Conservation (phyloP, 2,113 vertebrate species). For the Lates calcarifer region DNA sequence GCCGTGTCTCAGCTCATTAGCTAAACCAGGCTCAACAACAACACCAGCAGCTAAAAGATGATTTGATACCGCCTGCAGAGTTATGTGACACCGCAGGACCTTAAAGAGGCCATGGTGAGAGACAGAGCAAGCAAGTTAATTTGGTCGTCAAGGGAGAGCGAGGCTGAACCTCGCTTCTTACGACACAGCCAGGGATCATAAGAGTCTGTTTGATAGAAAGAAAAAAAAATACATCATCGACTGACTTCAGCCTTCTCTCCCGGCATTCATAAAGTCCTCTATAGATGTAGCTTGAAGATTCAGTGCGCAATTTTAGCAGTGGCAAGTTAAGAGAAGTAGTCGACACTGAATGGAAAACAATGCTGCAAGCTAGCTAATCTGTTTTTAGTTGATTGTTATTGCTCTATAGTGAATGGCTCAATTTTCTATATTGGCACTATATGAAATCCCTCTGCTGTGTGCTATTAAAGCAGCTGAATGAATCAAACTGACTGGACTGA, state of each 20-base stretch:
- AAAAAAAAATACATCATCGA: constrained; percentile 30
- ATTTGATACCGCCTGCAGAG: constrained; percentile 68
- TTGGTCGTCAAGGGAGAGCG: constrained; percentile 46
- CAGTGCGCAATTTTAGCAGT: constrained; percentile 20
- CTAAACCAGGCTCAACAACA: constrained; percentile 68
- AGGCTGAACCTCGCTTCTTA: constrained; percentile 16
- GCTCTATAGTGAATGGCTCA: constrained; percentile 3
- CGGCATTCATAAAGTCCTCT: constrained; percentile 1
- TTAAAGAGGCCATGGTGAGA: constrained; percentile 54
- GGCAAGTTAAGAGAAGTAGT: constrained; percentile 31
- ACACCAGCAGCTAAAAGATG: constrained; percentile 73
- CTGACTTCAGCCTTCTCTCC: constrained; percentile 12
- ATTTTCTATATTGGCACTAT: background rate
- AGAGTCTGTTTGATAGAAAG: constrained; percentile 42
- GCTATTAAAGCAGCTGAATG: constrained; percentile 24
- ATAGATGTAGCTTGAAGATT: constrained; percentile 27
- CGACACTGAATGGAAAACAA: background rate
- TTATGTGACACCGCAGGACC: constrained; percentile 60
- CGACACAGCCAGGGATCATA: constrained; percentile 25
- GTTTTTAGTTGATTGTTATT: constrained; percentile 35
- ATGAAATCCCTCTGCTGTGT: background rate
- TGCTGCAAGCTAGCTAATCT: constrained; percentile 31
- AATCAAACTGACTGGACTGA: constrained; percentile 4
- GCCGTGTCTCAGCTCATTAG: constrained; percentile 75
- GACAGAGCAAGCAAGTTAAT: constrained; percentile 53